phyloP scores from a whole-genome alignment of 2,113 vertebrate genomes.

The Garra rufa region DNA sequence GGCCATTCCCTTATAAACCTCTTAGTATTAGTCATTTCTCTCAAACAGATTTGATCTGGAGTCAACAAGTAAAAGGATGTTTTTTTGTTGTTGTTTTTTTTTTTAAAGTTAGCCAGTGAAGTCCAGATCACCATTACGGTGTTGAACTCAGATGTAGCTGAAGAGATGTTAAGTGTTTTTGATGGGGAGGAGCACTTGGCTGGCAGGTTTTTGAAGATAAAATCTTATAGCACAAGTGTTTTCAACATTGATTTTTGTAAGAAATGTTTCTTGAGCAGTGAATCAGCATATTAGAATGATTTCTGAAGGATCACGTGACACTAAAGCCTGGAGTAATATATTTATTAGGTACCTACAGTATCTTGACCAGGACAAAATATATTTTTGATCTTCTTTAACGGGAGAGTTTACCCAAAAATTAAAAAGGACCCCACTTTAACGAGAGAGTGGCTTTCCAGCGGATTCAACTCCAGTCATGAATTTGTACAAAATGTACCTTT shows the following conservation, averaged over 20 bases:
- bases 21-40: not conserved
- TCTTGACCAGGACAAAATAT: not conserved
- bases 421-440: too few species aligned
- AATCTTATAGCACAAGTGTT: not conserved
- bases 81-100: not conserved
- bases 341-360: too few species aligned
- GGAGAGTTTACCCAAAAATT: too few species aligned
- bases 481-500: too few species aligned
- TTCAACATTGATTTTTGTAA: not conserved
- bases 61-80: not conserved
- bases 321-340: not conserved
- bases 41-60: not conserved
- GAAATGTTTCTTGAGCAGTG: not conserved
- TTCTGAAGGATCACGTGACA: not conserved
- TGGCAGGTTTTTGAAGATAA: not conserved
- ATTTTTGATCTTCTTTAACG: not conserved
- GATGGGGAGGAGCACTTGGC: not conserved
- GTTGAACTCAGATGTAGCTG: constrained; percentile 6
- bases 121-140: not conserved
- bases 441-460: too few species aligned
- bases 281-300: not conserved
- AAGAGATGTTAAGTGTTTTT: constrained; percentile 16
- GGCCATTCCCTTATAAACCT: not conserved
- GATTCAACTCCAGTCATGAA: too few species aligned
- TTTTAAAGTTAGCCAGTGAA: not conserved